Conservation (phyloP, 2,797 vertebrate species). For the Hippocampus kuda region DNA sequence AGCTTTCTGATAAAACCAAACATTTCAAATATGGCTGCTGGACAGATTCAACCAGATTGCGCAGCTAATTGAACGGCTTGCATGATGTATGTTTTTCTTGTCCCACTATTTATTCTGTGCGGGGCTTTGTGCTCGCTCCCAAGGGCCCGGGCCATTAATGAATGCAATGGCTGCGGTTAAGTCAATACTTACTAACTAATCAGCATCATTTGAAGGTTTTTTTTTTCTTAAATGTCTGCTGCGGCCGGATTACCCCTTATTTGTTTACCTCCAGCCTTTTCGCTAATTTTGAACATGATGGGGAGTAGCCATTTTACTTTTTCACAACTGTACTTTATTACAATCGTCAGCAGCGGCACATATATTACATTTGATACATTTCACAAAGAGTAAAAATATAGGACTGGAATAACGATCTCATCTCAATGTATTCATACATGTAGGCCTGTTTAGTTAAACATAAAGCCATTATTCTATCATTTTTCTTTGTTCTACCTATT, state of each 20-base stretch:
- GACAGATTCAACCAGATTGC: neutral
- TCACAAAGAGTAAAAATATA: neutral
- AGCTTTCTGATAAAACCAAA: neutral
- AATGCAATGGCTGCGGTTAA: neutral
- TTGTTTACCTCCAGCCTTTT: neutral
- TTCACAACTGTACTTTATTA: neutral
- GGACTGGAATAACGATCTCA: neutral
- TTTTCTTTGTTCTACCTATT: neutral
- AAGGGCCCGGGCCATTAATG: neutral
- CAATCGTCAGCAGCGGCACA: neutral
- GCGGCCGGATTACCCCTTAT: neutral
- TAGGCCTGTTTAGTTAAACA: neutral
- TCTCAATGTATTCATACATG: neutral
- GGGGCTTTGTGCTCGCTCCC: neutral
- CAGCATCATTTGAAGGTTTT: neutral
- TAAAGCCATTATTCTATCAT: neutral
- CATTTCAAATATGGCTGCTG: neutral
- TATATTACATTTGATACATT: neutral
- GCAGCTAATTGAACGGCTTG: neutral
- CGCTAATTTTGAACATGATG: neutral
- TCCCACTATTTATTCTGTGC: neutral
- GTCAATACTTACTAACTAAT: conserved; percentile 7
- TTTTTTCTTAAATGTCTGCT: neutral
- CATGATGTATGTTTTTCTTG: conserved; percentile 1
- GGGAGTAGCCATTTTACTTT: neutral